phyloP scores from a whole-genome alignment of 2,888 invertebrate species.

The Andrena hattorfiana region DNA sequence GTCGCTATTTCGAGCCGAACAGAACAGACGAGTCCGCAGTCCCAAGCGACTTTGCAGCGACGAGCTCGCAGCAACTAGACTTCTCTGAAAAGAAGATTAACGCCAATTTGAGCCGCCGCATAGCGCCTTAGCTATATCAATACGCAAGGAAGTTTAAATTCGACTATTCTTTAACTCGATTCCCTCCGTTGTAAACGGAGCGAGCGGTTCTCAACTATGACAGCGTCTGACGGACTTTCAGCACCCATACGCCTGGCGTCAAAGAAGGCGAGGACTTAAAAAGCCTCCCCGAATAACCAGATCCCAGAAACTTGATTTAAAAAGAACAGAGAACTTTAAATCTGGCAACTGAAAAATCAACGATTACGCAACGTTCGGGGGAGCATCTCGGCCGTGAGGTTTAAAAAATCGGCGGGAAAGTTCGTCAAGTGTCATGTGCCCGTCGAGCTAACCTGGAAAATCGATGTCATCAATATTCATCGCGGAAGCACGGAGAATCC shows the following conservation, averaged over 20 bases:
- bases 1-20: background rate
- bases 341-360: slow-evolving; percentile 4
- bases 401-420: slow-evolving; percentile 68
- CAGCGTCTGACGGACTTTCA: too few relatives aligned
- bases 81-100: slow-evolving; percentile 38
- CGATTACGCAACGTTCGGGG: background rate
- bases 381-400: background rate
- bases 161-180: too few relatives aligned
- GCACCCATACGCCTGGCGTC: too few relatives aligned
- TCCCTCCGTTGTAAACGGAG: too few relatives aligned
- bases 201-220: too few relatives aligned
- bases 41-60: background rate
- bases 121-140: too few relatives aligned
- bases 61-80: background rate
- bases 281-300: too few relatives aligned
- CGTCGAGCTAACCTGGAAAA: slow-evolving; percentile 52
- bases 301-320: background rate
- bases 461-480: background rate
- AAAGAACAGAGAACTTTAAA: background rate
- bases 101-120: background rate
- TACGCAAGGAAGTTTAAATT: too few relatives aligned
- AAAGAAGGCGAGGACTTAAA: too few relatives aligned
- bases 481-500: background rate
- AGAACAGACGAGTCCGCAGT: background rate
- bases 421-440: slow-evolving; percentile 57